Conservation (phyloP, 2,888 invertebrate genomes). For the Morpho deidamia region DNA sequence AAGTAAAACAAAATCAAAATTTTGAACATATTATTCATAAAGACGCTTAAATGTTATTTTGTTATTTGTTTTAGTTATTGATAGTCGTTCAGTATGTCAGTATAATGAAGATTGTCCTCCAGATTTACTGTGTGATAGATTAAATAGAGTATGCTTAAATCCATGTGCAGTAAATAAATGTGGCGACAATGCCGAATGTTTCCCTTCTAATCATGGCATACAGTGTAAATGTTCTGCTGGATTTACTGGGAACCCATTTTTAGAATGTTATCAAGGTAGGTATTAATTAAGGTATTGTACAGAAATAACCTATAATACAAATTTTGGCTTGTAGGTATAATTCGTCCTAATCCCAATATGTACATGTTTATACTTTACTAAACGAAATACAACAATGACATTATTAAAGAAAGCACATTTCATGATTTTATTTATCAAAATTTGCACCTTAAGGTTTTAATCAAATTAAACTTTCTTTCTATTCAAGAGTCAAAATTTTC, state of each 20-base stretch:
- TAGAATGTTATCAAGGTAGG: slow-evolving; percentile 82
- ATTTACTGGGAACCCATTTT: slow-evolving; percentile 86
- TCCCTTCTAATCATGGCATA: slow-evolving; percentile 85
- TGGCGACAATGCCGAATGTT: slow-evolving; percentile 89
- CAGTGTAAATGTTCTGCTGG: slow-evolving; percentile 87
- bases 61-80: slow-evolving; percentile 44
- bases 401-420: too few relatives aligned
- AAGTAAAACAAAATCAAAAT: slow-evolving; percentile 25
- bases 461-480: too few relatives aligned
- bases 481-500: too few relatives aligned
- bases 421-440: too few relatives aligned
- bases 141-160: slow-evolving; percentile 90
- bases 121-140: slow-evolving; percentile 89
- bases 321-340: background rate
- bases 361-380: too few relatives aligned
- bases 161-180: slow-evolving; percentile 89
- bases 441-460: too few relatives aligned
- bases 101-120: slow-evolving; percentile 95
- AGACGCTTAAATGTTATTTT: too few relatives aligned
- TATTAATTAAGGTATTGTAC: background rate
- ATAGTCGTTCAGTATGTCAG: slow-evolving; percentile 82
- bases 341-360: too few relatives aligned
- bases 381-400: too few relatives aligned
- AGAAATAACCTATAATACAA: background rate
- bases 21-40: background rate